phyloP scores from a whole-genome alignment of 1,140 invertebrate species.

The Gryllus bimaculatus region DNA sequence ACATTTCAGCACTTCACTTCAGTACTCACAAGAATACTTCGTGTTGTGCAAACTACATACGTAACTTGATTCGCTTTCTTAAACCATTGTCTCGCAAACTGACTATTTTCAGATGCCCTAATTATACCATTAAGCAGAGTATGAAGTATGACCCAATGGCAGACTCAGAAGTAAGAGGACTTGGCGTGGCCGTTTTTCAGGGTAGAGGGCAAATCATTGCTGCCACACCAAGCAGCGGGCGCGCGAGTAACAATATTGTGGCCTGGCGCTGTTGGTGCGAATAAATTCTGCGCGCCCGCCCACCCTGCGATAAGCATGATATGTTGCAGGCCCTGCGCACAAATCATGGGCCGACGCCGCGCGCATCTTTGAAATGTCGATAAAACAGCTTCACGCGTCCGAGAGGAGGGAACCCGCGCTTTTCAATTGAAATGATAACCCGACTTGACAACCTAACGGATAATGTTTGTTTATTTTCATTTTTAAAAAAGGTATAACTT shows the following conservation, averaged over 20 bases:
- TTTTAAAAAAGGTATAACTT: background rate
- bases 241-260: background rate
- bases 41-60: too few species aligned
- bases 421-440: background rate
- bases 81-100: too few species aligned
- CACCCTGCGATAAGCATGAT: background rate
- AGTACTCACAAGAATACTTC: too few species aligned
- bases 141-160: too few species aligned
- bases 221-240: too few species aligned
- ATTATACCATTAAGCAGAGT: too few species aligned
- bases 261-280: background rate
- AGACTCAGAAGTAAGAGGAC: too few species aligned
- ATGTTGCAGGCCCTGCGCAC: background rate
- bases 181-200: too few species aligned
- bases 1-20: too few species aligned
- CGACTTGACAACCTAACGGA: background rate
- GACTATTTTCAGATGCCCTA: too few species aligned
- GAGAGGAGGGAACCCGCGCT: background rate
- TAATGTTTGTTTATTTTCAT: background rate
- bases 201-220: too few species aligned
- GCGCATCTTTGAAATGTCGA: background rate
- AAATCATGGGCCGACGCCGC: background rate
- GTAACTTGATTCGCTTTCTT: too few species aligned
- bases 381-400: background rate
- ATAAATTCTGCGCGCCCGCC: background rate